Percentiles rank a stretch among this genome's conserved stretches.
Evolutionary conservation across 2,888 invertebrate genomes (phyloP).

Genomic region (Plagiodera versicolora): DNA sequence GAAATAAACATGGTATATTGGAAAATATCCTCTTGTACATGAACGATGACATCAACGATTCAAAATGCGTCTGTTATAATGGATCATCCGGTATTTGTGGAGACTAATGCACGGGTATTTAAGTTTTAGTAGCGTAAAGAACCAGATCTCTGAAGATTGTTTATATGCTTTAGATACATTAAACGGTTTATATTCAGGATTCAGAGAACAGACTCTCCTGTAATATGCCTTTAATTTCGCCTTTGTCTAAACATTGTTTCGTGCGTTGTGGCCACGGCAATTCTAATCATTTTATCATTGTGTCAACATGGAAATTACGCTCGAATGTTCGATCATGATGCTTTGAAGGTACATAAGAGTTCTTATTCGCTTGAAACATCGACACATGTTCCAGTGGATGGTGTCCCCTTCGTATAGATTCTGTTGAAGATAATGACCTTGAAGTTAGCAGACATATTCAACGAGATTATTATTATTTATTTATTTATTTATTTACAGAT

Average conservation of each 20-base stretch:
- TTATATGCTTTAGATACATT: slow-evolving; percentile 46
- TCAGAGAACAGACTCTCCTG: slow-evolving; percentile 43
- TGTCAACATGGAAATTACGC: too few species aligned
- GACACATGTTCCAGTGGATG: too few species aligned
- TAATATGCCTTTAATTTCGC: slow-evolving; percentile 23
- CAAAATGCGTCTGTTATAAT: not conserved
- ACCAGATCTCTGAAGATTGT: slow-evolving; percentile 38
- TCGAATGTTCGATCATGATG: too few species aligned
- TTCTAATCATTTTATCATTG: not conserved
- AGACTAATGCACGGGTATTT: not conserved
- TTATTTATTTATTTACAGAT: too few species aligned
- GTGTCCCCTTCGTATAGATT: too few species aligned
- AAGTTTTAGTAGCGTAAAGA: slow-evolving; percentile 36
- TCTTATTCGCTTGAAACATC: too few species aligned
- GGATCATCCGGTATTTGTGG: slow-evolving; percentile 1
- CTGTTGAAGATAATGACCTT: too few species aligned
- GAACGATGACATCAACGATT: not conserved
- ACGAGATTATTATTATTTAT: too few species aligned
- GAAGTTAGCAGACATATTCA: too few species aligned
- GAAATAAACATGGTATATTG: too few species aligned
- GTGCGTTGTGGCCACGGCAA: slow-evolving; percentile 22
- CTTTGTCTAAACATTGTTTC: slow-evolving; percentile 31
- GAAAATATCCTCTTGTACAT: too few species aligned
- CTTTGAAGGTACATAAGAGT: too few species aligned
- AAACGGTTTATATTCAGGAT: slow-evolving; percentile 47